Evolutionary conservation across 2,888 invertebrate genomes (phyloP), one percentile per base, ranked within the genome.

Genomic region (Spisula subtruncata): DNA sequence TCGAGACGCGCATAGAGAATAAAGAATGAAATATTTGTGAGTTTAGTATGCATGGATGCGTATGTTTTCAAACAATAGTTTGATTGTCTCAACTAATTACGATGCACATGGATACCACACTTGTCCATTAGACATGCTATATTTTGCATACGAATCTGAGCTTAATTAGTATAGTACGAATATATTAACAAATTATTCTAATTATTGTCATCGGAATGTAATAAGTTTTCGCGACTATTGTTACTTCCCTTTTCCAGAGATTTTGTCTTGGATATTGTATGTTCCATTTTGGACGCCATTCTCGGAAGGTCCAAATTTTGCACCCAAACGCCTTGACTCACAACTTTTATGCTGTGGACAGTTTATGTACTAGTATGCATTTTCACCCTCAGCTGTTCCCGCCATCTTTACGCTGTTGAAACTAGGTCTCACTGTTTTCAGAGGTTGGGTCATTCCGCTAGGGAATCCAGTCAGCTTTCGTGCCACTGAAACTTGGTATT

Each of bases 121-220:
- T 66, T 66, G 51, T 25, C 60, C 60, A n/a, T 12, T 25, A 66
- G 10, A 66, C 25, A 4, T 2, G 25, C 10, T 25, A 66, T 66
- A n/a, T 66, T 66, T n/a, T n/a, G 60, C 60, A 66, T 66, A 66
- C 25, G 25, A 66, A 66, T 66, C n/a, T n/a, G 20, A n/a, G n/a
- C 25, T 66, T 25, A 66, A 66, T n/a, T 66, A 66, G 10, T 10
- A 51, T 60, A 25, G 0, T 66, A 66, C n/a, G 60, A 66, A 66
- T 60, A 25, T 20, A 60, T 25, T n/a, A 60, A 60, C 60, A 60
- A n/a, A 60, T 6, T n/a, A 25, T 25, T 18, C 60, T n/a, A 25
- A 60, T n/a, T 66, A 25, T 25, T 66, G 60, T 25, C n/a, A n/a
- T 25, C 12, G 6, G 12, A 25, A 66, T 66, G n/a, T 25, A 66